Evolutionary conservation across 2,113 vertebrate species (phyloP).

Genomic region (Calyptommatus sinebrachiatus): DNA sequence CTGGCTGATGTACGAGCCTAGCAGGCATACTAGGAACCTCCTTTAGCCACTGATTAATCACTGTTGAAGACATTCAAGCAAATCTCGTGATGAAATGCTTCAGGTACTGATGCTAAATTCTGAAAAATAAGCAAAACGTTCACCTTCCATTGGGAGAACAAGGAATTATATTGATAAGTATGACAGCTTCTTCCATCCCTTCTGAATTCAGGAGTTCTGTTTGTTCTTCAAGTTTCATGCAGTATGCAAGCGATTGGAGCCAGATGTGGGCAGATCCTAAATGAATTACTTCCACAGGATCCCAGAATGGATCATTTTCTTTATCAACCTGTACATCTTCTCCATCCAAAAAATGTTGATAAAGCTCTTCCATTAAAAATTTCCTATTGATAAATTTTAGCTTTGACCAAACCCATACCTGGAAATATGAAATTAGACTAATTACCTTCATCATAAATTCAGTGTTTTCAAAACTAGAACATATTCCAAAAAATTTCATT

Average conservation of each 20-base stretch:
- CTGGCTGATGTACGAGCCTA: neutral
- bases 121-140: neutral
- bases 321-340: conserved; percentile 40
- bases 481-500: neutral
- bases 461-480: neutral
- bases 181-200: conserved; percentile 78
- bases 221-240: conserved; percentile 81
- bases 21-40: neutral
- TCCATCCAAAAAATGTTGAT: conserved; percentile 75
- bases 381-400: conserved; percentile 89
- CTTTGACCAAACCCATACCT: conserved; percentile 92
- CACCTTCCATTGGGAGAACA: conserved; percentile 79
- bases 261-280: conserved; percentile 85
- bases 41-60: neutral
- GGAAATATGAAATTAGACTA: conserved; percentile 2
- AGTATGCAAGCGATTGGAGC: conserved; percentile 85
- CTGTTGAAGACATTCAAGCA: neutral
- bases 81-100: neutral
- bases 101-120: neutral
- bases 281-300: conserved; percentile 79
- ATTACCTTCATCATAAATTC: neutral
- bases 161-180: conserved; percentile 75
- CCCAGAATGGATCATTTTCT: conserved; percentile 85
- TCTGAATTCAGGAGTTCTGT: conserved; percentile 83
- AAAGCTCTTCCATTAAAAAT: conserved; percentile 87